A percentile compares a stretch with the other conserved stretches of the same genome.
Conservation (phyloP, 1,140 invertebrate genomes). For the Antheraea mylitta region DNA sequence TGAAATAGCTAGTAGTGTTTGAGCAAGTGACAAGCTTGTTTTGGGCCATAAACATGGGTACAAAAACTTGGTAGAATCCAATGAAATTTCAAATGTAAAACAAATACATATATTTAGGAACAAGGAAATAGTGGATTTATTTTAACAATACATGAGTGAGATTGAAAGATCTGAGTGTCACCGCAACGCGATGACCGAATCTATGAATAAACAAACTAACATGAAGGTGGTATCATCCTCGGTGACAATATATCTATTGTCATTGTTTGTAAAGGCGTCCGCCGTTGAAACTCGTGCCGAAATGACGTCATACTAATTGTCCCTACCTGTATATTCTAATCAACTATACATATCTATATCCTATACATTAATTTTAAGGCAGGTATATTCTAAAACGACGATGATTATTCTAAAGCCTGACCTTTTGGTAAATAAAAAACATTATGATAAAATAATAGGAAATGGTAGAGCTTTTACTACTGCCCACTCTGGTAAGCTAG, state of each 20-base stretch:
- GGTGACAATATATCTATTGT: neutral
- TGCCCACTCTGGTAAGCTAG: too few relatives aligned
- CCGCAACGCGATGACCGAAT: neutral
- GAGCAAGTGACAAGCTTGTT: too few relatives aligned
- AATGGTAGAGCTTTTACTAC: too few relatives aligned
- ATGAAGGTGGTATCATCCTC: neutral
- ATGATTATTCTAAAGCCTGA: too few relatives aligned
- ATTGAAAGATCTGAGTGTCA: neutral
- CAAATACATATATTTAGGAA: neutral
- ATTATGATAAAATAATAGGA: too few relatives aligned
- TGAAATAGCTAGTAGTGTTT: too few relatives aligned
- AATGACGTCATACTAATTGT: neutral
- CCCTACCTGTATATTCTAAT: neutral
- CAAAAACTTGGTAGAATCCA: neutral
- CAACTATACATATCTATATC: neutral
- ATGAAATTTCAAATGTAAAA: neutral
- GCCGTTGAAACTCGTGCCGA: neutral
- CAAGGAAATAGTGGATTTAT: neutral
- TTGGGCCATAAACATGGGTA: too few relatives aligned
- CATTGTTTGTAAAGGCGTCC: neutral
- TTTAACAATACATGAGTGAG: neutral
- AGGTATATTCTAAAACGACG: neutral
- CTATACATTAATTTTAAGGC: neutral
- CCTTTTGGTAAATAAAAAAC: too few relatives aligned
- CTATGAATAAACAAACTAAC: neutral